Evolutionary conservation across 2,797 vertebrate genomes (phyloP), one percentile per base, ranked within the genome.

Genomic region (Leptoclinus maculatus): DNA sequence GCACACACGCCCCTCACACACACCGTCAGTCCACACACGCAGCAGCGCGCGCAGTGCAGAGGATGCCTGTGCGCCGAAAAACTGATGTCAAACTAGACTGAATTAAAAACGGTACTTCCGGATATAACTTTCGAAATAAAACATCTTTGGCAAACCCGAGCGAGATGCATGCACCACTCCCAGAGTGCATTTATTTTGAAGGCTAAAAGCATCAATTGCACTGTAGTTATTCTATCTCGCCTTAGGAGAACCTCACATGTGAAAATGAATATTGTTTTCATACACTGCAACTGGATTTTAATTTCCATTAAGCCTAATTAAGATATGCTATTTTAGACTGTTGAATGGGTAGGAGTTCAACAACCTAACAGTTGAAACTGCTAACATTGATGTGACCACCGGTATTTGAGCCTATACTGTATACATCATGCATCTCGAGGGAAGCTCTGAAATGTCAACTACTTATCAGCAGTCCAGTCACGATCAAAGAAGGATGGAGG

Each of bases 391-490:
- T 62, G 41, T 56, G 38, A 53, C 21, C 53, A 17, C 43, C 21
- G n/a, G 14, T 53, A 36, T 74, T 83, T 60, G 17, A 74, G 38
- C 41, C 51, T 60, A 19, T 32, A 57, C 27, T 63, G 64, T 68
- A 45, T 10, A 65, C 58, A 72, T 68, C 32, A 58, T 25, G 36
- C 25, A 80, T 89, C 75, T 80, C 72, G 74, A 68, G 34, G 77
- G 47, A 53, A 83, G 38, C 60, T 69, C 49, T 74, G 71, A 90
- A 88, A 88, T 91, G 73, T 77, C 87, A 88, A 11, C 16, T 19
- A 45, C 47, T 78, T 68, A 88, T 94, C 78, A 38, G 80, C 60
- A 93, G 86, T 91, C 87, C 68, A 74, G 86, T 90, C 92, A 94
- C 91, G 88, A 89, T 21, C 83, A 17, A 47, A 51, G 56, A 54